These are phyloP conservation scores for Azemiops feae DNA, from an alignment of 2,113 vertebrate species.

Conservation along the genomic window DNA sequence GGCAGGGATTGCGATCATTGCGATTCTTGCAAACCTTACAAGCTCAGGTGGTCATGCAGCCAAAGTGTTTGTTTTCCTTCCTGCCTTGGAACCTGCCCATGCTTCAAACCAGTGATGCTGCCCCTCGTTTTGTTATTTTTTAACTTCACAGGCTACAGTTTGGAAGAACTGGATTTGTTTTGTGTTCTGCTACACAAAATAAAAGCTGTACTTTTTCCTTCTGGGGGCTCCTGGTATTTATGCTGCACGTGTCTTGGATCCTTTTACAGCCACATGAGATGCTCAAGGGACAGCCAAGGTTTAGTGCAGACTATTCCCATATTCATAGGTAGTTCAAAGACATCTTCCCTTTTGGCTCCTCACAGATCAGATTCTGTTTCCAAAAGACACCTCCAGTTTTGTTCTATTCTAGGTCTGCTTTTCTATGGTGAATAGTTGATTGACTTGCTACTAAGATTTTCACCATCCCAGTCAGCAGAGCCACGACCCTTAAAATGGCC, in stretches of 20 bases:
- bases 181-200: constrained; percentile 16
- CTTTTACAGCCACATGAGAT: neutral
- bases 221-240: neutral
- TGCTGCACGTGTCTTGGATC: neutral
- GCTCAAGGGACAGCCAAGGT: neutral
- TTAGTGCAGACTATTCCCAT: neutral
- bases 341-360: neutral
- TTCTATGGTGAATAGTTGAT: neutral
- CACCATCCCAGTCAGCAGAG: neutral
- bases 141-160: neutral
- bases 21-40: constrained; percentile 41
- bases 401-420: neutral
- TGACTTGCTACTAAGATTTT: neutral
- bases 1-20: neutral
- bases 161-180: constrained; percentile 12
- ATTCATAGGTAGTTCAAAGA: neutral
- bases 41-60: constrained; percentile 39
- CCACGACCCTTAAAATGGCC: neutral
- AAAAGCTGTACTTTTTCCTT: constrained; percentile 8
- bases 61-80: neutral
- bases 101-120: neutral
- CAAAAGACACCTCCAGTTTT: neutral
- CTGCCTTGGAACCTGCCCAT: too few species aligned
- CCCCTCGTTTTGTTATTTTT: neutral
- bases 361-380: neutral